phyloP scores from a whole-genome alignment of 2,797 vertebrate species.

The Netta rufina region DNA sequence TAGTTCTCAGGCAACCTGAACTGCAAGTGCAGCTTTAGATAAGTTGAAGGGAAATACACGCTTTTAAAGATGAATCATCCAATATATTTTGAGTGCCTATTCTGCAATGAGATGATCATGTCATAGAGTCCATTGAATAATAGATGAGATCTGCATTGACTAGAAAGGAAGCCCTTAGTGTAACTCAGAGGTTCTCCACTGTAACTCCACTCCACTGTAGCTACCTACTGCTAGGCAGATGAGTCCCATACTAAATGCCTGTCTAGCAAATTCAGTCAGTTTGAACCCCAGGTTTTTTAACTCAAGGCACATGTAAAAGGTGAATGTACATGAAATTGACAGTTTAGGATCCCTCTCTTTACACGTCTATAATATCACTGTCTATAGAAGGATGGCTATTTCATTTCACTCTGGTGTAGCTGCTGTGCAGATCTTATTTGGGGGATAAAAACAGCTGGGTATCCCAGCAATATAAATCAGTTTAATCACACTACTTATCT shows the following conservation, averaged over 20 bases:
- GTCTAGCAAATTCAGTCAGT: not conserved
- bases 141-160: not conserved
- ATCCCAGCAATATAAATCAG: constrained; percentile 14
- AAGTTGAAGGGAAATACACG: not conserved
- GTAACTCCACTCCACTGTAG: not conserved
- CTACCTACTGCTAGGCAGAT: not conserved
- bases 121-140: not conserved
- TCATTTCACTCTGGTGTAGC: constrained; percentile 5
- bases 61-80: constrained; percentile 1
- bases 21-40: not conserved
- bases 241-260: not conserved
- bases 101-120: not conserved
- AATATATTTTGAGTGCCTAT: not conserved
- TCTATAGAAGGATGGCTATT: not conserved
- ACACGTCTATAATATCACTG: not conserved
- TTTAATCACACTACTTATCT: constrained; percentile 24
- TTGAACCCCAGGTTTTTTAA: not conserved
- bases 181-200: not conserved
- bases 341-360: not conserved
- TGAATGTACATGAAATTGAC: not conserved
- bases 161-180: not conserved
- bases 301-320: not conserved
- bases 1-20: not conserved
- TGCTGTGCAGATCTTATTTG: not conserved
- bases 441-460: not conserved